Evolutionary conservation across 2,888 invertebrate genomes (phyloP), one percentile per base, ranked within the genome.

Genomic region (Sclerodermus sp.): DNA sequence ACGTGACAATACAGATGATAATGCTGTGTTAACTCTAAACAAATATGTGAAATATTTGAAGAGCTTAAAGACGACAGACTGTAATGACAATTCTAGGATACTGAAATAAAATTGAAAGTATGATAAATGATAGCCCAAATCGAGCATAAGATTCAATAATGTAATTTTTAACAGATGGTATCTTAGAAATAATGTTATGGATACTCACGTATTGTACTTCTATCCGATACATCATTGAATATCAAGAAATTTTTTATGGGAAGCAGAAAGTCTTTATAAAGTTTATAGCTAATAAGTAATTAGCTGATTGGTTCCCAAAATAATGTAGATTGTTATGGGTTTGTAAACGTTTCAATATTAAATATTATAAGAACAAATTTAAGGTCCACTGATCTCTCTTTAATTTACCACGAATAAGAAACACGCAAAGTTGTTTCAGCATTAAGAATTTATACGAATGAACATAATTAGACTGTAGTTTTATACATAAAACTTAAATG

Each of bases 51-150:
- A 58, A 62, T 64, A 66, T 61, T 67, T 53, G 53, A 69, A 64
- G 73, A 69, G 70, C 71, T 72, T 68, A 70, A 69, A 63, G 62
- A 66, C 57, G 55, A 68, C 68, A 68, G 67, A 70, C 68, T 74
- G 68, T 68, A 73, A 66, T 62, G 64, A 67, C 62, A 68, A 66
- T 66, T 70, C 64, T 56, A n/a, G n/a, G 58, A 59, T 42, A 60
- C 59, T 58, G 50, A 55, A 58, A 58, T 43, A 59, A 48, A 58
- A 60, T 52, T 55, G 52, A 62, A 58, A 58, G 55, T 57, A 55
- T 41, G 46, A 42, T 50, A 49, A 17, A 45, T 34, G 34, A 51
- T 55, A 50, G 54, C 47, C 46, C 46, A 45, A 55, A 45, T 60
- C 55, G 45, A 55, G 51, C 12, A 50, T 46, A 58, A 62, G 54